phyloP scores from a whole-genome alignment of 1,140 invertebrate genomes.

The Samia ricini region DNA sequence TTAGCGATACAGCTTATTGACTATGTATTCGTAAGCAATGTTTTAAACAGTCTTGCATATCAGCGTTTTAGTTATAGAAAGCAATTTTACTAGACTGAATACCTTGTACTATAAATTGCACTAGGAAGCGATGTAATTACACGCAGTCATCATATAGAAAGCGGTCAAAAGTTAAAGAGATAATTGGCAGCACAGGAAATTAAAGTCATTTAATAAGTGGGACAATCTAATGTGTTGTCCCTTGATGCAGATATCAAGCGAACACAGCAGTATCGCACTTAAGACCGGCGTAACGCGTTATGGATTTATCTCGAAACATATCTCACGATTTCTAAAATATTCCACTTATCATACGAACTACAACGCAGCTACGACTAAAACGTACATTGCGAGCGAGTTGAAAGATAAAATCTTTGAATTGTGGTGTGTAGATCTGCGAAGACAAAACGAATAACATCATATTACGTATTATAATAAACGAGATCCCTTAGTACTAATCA shows the following conservation, averaged over 20 bases:
- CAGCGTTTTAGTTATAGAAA: background rate
- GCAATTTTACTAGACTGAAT: background rate
- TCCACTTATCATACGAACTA: slow-evolving; percentile 13
- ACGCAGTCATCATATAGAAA: slow-evolving; percentile 59
- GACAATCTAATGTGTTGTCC: slow-evolving; percentile 42
- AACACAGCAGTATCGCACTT: slow-evolving; percentile 16
- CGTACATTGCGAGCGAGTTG: background rate
- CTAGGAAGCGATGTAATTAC: slow-evolving; percentile 44
- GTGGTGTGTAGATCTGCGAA: background rate
- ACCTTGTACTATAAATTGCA: slow-evolving; percentile 3
- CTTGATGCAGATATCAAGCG: slow-evolving; percentile 28
- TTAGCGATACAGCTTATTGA: background rate
- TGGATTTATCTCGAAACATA: slow-evolving; percentile 14
- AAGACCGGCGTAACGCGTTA: slow-evolving; percentile 13
- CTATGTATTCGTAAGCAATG: background rate
- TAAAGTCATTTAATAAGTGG: slow-evolving; percentile 69
- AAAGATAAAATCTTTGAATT: background rate
- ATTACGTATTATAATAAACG: too few species aligned
- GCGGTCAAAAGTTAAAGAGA: slow-evolving; percentile 75
- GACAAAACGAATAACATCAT: background rate
- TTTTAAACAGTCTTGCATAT: background rate
- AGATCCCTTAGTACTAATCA: background rate
- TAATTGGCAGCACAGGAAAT: slow-evolving; percentile 75
- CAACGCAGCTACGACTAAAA: background rate
- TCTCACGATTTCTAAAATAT: slow-evolving; percentile 20